Conservation (phyloP, 1,140 invertebrate genomes). For the Drosophila sulfurigaster region DNA sequence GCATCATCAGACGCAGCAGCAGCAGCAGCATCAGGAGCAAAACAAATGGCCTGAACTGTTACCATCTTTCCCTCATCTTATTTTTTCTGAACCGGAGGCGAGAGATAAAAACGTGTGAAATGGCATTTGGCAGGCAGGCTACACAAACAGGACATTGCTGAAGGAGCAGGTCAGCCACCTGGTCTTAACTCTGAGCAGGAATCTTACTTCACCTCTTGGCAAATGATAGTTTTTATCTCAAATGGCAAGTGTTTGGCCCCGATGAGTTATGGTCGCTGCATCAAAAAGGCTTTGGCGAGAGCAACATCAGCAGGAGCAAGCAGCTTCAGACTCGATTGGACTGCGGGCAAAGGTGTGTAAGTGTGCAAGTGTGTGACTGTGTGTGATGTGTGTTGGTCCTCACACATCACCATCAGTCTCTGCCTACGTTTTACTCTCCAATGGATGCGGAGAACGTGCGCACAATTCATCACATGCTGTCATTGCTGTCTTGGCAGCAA, state of each 20-base stretch:
- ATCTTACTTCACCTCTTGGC: constrained; percentile 71
- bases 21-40: constrained; percentile 49
- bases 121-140: constrained; percentile 67
- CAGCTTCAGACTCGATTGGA: constrained; percentile 22
- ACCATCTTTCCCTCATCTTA: constrained; percentile 25
- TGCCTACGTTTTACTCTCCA: constrained; percentile 27
- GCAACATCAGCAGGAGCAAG: constrained; percentile 20
- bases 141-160: constrained; percentile 17
- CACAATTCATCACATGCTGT: constrained; percentile 80
- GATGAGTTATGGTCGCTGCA: constrained; percentile 79
- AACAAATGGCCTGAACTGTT: constrained; percentile 67
- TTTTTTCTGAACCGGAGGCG: not conserved
- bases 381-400: constrained; percentile 37
- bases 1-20: constrained; percentile 46
- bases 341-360: constrained; percentile 43
- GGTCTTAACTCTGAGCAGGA: constrained; percentile 31
- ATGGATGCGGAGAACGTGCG: constrained; percentile 56
- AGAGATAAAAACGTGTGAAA: constrained; percentile 79
- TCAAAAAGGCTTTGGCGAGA: constrained; percentile 68
- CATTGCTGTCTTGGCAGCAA: constrained; percentile 67
- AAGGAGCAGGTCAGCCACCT: constrained; percentile 10
- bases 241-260: constrained; percentile 61
- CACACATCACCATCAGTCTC: constrained; percentile 69
- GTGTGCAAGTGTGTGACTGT: constrained; percentile 10
- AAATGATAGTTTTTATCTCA: constrained; percentile 80